Conservation (phyloP, 1,140 invertebrate species). For the Amphibalanus amphitrite region DNA sequence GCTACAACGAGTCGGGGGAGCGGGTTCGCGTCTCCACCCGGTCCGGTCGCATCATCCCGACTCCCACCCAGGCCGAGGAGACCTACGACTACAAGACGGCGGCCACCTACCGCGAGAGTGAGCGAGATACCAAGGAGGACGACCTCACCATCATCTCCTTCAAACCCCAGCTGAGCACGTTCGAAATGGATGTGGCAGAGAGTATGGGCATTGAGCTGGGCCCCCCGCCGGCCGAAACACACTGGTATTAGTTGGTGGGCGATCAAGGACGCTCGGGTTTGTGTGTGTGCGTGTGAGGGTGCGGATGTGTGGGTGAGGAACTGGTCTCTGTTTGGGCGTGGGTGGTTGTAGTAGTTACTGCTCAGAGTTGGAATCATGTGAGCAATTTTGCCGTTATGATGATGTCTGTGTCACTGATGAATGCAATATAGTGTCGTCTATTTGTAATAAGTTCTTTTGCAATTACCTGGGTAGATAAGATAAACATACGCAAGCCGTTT, state of each 20-base stretch:
- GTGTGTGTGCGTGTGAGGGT: no score
- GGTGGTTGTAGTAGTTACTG: no score
- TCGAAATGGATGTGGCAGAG: conserved; percentile 95
- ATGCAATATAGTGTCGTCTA: no score
- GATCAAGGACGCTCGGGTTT: no score
- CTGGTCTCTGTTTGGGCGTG: no score
- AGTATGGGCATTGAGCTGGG: conserved; percentile 69
- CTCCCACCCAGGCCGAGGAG: conserved; percentile 53
- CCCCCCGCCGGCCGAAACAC: conserved; percentile 55
- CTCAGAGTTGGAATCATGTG: no score
- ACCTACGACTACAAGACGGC: conserved; percentile 70
- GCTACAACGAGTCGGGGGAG: conserved; percentile 76
- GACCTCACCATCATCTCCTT: conserved; percentile 48
- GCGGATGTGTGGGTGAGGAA: no score
- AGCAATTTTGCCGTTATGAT: no score
- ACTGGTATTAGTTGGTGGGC: conserved; percentile 57
- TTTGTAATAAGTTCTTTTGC: no score
- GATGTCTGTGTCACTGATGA: no score
- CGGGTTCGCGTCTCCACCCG: conserved; percentile 68
- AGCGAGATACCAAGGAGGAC: conserved; percentile 57
- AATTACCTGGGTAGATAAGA: no score
- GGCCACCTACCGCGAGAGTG: conserved; percentile 40
- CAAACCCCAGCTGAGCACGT: conserved; percentile 60
- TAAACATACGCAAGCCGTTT: no score
- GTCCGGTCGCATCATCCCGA: conserved; percentile 75